Base-by-base conservation (phyloP, 2,888 invertebrate genomes). In the Eumacrocentrus americanus region DNA sequence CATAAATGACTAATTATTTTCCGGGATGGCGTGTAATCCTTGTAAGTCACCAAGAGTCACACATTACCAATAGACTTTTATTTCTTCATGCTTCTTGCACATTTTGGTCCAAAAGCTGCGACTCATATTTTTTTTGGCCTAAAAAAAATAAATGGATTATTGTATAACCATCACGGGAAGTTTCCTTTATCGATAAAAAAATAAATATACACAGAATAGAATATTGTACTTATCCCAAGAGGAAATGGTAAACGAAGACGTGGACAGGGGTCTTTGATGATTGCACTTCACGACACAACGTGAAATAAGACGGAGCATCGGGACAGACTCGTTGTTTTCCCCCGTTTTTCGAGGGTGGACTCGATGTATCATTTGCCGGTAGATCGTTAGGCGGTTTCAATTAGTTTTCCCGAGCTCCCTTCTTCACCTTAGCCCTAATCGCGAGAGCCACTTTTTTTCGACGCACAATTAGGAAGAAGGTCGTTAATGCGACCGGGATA, bases 371-470 rank as follows among this genome's bases (percentile, higher is more conserved):
- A 80, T 79, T 79, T 78, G 77, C 74, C 70, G 72, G 70, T 70
- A 72, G 77, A 76, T 79, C 79, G 78, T 80, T 80, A 80, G 78
- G 77, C 77, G 77, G 74, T 80, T 80, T 80, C 79, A 80, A 80
- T 80, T 80, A 80, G 78, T 79, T 79, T 79, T 77, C 78, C 71
- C 69, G 66, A 66, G 64, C 67, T 61, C 68, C 68, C 47, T 44
- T 37, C 60, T 50, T 57, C 54, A 34, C 48, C 55, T 72, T 67
- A 67, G 61, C 69, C 77, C 74, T 78, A 77, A 77, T 77, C 77
- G 76, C 70, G 67, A 68, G 72, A 72, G 71, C 71, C 69, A 71
- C 72, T 72, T 76, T 72, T 77, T 75, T 52, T 50, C 29, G 25
- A 16, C 20, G 74, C 72, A 76, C 77, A 78, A 79, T 78, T 78